Conservation (phyloP, 2,888 invertebrate species). For the Pristionchus entomophagus region DNA sequence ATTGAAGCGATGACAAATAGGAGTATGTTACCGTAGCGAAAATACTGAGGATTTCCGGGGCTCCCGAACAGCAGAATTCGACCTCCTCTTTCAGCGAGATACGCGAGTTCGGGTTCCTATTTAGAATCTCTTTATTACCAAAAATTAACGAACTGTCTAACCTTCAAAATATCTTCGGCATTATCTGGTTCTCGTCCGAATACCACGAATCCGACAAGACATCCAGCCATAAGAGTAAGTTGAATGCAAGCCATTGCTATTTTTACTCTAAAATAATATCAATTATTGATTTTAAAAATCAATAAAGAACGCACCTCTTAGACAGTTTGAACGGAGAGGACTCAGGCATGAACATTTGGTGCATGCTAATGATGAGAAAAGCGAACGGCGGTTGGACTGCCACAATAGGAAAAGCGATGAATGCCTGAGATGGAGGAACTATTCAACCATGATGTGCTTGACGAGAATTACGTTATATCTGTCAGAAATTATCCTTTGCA, state of each 20-base stretch:
- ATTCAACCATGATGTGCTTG: too few relatives aligned
- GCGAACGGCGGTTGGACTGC: not conserved
- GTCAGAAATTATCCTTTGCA: too few relatives aligned
- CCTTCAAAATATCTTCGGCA: not conserved
- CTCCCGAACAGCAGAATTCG: not conserved
- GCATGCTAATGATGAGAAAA: not conserved
- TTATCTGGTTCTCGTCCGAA: not conserved
- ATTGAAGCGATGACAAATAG: not conserved
- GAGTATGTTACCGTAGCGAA: not conserved
- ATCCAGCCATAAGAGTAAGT: not conserved
- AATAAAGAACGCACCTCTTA: not conserved
- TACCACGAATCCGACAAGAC: not conserved
- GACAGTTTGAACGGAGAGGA: not conserved
- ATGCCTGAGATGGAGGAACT: not conserved
- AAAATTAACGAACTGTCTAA: not conserved
- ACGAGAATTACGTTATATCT: too few relatives aligned
- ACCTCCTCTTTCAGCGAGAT: not conserved
- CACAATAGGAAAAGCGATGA: not conserved
- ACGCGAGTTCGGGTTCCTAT: not conserved
- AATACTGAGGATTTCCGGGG: not conserved
- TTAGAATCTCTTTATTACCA: not conserved
- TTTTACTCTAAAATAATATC: not conserved
- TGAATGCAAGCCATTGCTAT: not conserved
- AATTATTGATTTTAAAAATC: not conserved
- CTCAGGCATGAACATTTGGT: not conserved